These are phyloP conservation scores for Scaptomyza graminum DNA, from an alignment of 1,140 invertebrate species.

Conservation along the genomic window DNA sequence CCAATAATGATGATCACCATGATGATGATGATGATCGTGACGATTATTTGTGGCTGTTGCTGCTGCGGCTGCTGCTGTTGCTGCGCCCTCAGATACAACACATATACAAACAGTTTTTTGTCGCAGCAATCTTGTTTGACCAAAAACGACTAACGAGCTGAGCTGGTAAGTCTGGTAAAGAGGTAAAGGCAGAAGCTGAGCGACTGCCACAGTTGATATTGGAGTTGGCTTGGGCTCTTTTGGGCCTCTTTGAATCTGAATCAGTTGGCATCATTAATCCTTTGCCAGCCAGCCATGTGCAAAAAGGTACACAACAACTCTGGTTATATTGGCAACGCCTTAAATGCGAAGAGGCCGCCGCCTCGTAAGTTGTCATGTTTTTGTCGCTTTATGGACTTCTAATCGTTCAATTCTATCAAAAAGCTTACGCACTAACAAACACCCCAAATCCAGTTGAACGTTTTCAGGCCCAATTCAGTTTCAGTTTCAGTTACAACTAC, in stretches of 20 bases:
- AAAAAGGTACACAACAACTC: slow-evolving; percentile 14
- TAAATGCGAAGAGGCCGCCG: slow-evolving; percentile 55
- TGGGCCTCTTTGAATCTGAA: slow-evolving; percentile 17
- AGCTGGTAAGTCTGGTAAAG: slow-evolving; percentile 29
- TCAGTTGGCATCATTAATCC: slow-evolving; percentile 80
- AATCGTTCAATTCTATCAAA: slow-evolving; percentile 84
- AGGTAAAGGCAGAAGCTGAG: slow-evolving; percentile 41
- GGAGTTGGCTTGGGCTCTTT: slow-evolving; percentile 13
- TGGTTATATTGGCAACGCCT: slow-evolving; percentile 62
- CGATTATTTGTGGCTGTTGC: slow-evolving; percentile 70
- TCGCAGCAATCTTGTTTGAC: slow-evolving; percentile 76
- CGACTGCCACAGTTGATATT: slow-evolving; percentile 77
- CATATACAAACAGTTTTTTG: slow-evolving; percentile 60
- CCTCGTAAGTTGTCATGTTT: slow-evolving; percentile 83
- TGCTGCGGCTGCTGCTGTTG: slow-evolving; percentile 34
- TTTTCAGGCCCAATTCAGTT: slow-evolving; percentile 61
- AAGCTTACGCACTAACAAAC: slow-evolving; percentile 83
- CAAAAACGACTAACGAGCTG: slow-evolving; percentile 79
- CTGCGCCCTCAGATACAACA: slow-evolving; percentile 57
- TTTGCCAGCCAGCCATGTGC: slow-evolving; percentile 44
- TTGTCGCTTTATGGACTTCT: slow-evolving; percentile 84
- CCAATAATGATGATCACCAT: slow-evolving; percentile 16
- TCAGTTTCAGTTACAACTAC: slow-evolving; percentile 21
- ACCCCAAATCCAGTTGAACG: slow-evolving; percentile 56
- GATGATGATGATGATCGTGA: slow-evolving; percentile 58